Base-by-base conservation (phyloP, 1,140 invertebrate species). In the Bactericera cockerelli region DNA sequence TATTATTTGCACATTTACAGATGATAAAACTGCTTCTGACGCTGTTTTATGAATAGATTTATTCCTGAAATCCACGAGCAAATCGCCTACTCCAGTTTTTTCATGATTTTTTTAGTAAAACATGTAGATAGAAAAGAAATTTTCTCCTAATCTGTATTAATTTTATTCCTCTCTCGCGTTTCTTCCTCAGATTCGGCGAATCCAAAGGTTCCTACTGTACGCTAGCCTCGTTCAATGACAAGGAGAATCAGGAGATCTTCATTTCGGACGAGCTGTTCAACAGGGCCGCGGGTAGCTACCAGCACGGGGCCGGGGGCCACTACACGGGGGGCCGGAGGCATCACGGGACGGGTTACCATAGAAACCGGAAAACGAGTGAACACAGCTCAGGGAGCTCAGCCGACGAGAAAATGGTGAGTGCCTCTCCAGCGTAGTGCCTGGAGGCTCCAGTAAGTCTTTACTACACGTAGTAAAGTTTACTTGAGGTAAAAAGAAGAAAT, bases 171-270 rank as follows among this genome's bases (percentile, higher is more conserved):
- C 55, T 61, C 42, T 53, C 62, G 56, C 42, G 57, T 62, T 64
- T 58, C 60, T 59, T 59, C 67, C 68, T 55, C 59, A 76, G 75
- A 62, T 81, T 82, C 71, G 80, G 81, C 8, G 81, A 83, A 66
- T 77, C 75, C 64, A 77, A 78, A 65, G 79, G 79, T 1, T 79
- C 79, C 14, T 80, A 79, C 65, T 81, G 79, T 66, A 80, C 78
- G 39, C 67, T 82, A 39, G 79, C 79, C 22, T 78, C 76, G 16
- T 81, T 81, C 61, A 75, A 74, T 61, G 75, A 78, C 58, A 73
- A 76, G 60, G 77, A 79, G 64, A 77, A 75, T 61, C 62, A 65
- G 19, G 61, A 49, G 42, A 49, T 49, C 22, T 22, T 19, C 42
- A 49, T 49, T 19, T 49, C 42, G n/a, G 42, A 49, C 42, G 42